Percentiles rank a stretch among this genome's conserved stretches.
phyloP scores from a whole-genome alignment of 2,888 invertebrate genomes.

The Anagyrus pseudococci region DNA sequence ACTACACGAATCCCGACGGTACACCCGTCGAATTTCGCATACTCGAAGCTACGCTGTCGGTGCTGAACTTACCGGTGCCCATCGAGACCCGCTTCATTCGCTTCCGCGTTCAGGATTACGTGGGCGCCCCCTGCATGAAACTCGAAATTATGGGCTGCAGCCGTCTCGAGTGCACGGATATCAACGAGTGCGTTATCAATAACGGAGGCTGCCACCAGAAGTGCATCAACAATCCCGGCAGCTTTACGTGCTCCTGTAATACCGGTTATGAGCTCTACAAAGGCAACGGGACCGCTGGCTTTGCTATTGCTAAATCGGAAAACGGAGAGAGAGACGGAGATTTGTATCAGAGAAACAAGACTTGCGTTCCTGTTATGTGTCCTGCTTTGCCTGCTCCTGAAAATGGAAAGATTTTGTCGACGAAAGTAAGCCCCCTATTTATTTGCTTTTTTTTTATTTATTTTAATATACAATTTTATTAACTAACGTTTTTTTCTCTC shows the following conservation, averaged over 20 bases:
- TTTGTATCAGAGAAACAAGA: conserved; percentile 87
- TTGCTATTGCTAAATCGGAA: conserved; percentile 79
- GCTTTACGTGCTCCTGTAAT: conserved; percentile 87
- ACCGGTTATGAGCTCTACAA: conserved; percentile 90
- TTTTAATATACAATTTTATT: neutral
- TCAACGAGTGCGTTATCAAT: conserved; percentile 84
- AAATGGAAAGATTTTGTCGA: conserved; percentile 84
- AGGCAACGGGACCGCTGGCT: conserved; percentile 89
- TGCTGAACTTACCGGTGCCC: conserved; percentile 87
- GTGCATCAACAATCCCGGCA: conserved; percentile 88
- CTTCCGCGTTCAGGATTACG: conserved; percentile 84
- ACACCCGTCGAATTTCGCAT: conserved; percentile 92
- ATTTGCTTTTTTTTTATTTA: neutral
- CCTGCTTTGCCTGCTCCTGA: conserved; percentile 78
- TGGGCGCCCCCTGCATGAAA: conserved; percentile 87
- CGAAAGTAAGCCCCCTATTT: conserved; percentile 65
- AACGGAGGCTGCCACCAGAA: conserved; percentile 95
- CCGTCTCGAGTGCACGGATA: conserved; percentile 84
- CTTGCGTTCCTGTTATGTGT: conserved; percentile 94
- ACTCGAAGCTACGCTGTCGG: conserved; percentile 87
- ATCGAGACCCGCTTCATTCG: conserved; percentile 89
- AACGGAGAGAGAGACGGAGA: conserved; percentile 89
- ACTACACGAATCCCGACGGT: conserved; percentile 91
- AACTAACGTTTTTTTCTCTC: conserved; percentile 17
- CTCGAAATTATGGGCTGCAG: conserved; percentile 93